Evolutionary conservation across 2,797 vertebrate species (phyloP), one percentile per base, ranked within the genome.

Genomic region (Pipistrellus pygmaeus): DNA sequence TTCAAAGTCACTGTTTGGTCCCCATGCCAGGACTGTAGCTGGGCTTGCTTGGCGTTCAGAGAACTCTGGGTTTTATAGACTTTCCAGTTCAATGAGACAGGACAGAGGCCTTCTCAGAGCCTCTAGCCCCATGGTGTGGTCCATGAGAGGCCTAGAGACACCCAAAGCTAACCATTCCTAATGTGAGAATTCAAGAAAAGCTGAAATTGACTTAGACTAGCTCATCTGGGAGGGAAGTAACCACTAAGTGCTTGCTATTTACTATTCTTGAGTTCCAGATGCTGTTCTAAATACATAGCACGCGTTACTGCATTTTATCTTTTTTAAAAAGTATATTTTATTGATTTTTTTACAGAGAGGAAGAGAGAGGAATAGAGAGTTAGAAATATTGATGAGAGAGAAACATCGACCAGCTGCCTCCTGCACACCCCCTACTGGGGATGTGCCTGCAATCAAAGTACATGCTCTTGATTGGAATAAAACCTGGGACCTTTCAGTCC

Each of bases 1-100:
- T 97, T 83, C 80, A 96, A 90, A 95, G 96, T 85, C 62, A 57
- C 5, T 51, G 7, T 66, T 80, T 88, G 48, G 66, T 94, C 72
- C 14, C 75, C 1, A 17, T 35, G 60, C 46, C 84, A 92, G 82
- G 30, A 93, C 7, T 8, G 0, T 57, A 69, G 57, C n/a, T 68
- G 4, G 64, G 41, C 53, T 82, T 69, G 35, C 21, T 80, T 89
- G 76, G 35, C 6, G 0, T 38, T 48, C 18, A n/a, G 51, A 7
- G 62, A 30, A 57, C 64, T 88, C 38, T 75, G 64, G n/a, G 35
- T 88, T 93, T 96, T 60, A 77, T 8, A 78, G 82, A 69, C 2
- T 84, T 77, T 91, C 71, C 66, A 44, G 66, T 66, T 88, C 46
- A 57, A 27, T 41, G 76, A 68, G 78, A 71, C 18, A 66, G 53